Base-by-base conservation (phyloP, 2,888 invertebrate genomes). In the Lepeophtheirus nordmannii region DNA sequence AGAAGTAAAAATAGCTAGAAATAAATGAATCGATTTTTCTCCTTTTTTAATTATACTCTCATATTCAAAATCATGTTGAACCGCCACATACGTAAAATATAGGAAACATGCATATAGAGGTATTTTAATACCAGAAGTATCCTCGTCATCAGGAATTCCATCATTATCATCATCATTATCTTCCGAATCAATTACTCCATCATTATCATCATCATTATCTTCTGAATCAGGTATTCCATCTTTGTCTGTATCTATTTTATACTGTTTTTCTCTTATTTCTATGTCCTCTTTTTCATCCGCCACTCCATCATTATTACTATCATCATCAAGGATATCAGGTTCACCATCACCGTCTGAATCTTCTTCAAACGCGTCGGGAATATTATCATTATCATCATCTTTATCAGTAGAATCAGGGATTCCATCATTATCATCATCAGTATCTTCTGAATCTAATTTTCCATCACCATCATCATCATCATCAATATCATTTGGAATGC, bases 101-200 rank as follows among this genome's bases (percentile, higher is more conserved):
- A 30, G 30, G 30, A 30, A 30, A 30, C 30, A 30, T 7, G 7
- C 30, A 30, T 30, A 30, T 30, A 30, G 2, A 30, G 2, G 7
- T 30, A 30, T 30, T 5, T 30, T 30, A 30, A 30, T 23, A 57
- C 57, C 65, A 58, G 57, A 57, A 58, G 20, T 58, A 58, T 65
- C 65, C 14, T 39, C 30, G 38, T 14, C 38, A 40, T 65, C 65
- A 5, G 58, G 58, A 65, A 65, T 40, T n/a, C 58, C 65, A 56
- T 65, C 65, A 38, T 65, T 65, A 22, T 65, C 65, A 10, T 65
- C 65, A 37, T 65, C 65, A 10, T 65, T 65, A 39, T 65, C 65
- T 23, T 58, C 58, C 2, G 12, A 17, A 39, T 65, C 65, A 12
- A 30, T 23, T 11, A 65, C 17, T 12, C 65, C 65, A 58, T 65